Evolutionary conservation across 1,140 invertebrate species (phyloP).

Genomic region (Apis cerana): DNA sequence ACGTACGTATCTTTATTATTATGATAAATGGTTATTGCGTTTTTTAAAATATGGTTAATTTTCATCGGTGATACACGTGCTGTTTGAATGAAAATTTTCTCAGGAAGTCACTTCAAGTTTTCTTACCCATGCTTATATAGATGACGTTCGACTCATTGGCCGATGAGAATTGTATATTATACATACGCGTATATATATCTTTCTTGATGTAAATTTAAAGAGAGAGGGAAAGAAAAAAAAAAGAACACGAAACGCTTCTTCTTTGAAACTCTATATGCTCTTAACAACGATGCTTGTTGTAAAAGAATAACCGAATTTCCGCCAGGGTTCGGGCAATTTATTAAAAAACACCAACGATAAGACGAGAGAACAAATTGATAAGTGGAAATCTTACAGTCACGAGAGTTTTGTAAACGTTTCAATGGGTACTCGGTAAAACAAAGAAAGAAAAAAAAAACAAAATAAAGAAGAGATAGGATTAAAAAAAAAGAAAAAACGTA

Average conservation of each 20-base stretch:
- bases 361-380: conserved; percentile 55
- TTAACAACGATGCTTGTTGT: conserved; percentile 37
- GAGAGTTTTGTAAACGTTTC: conserved; percentile 74
- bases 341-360: conserved; percentile 58
- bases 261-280: conserved; percentile 45
- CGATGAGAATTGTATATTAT: conserved; percentile 44
- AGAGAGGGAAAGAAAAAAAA: background rate
- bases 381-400: conserved; percentile 68
- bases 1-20: background rate
- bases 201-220: conserved; percentile 41
- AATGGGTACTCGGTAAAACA: conserved; percentile 61
- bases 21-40: background rate
- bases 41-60: background rate
- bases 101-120: conserved; percentile 63
- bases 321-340: conserved; percentile 62
- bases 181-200: conserved; percentile 35
- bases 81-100: conserved; percentile 41
- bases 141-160: conserved; percentile 38
- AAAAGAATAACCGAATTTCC: conserved; percentile 41
- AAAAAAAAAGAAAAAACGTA: conserved; percentile 49
- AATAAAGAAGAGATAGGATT: background rate
- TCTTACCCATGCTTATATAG: conserved; percentile 49
- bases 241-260: conserved; percentile 31
- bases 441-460: background rate
- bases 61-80: conserved; percentile 7